Conservation (phyloP, 64 coral and sea anemone species). For the Porites australiensis region DNA sequence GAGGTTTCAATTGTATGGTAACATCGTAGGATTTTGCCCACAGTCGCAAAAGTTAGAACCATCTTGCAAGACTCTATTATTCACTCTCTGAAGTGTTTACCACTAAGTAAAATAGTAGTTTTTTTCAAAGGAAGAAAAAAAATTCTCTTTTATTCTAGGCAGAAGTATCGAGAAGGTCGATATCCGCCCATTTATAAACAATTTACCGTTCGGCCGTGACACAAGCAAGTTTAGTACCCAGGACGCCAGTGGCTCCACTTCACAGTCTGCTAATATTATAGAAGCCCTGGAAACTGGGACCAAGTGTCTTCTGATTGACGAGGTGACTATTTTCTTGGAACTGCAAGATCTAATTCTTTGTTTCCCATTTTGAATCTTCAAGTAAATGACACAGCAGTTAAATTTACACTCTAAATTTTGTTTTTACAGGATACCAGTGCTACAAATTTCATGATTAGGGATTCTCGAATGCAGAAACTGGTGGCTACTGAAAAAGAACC, state of each 20-base stretch:
- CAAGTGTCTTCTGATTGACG: conserved; percentile 83
- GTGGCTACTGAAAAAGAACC: conserved; percentile 79
- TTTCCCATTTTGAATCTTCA: too few species aligned
- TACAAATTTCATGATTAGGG: conserved; percentile 89
- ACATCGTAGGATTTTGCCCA: too few species aligned
- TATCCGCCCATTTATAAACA: conserved; percentile 87
- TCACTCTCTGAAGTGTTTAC: too few species aligned
- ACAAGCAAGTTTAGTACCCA: conserved; percentile 86
- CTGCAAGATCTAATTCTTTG: too few species aligned
- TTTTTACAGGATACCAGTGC: conserved; percentile 76
- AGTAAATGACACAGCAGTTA: too few species aligned
- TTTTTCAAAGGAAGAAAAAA: neutral
- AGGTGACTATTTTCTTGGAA: conserved; percentile 21
- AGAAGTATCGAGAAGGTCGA: conserved; percentile 79
- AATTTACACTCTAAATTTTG: neutral
- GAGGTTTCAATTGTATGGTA: too few species aligned
- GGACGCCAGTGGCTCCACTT: conserved; percentile 80
- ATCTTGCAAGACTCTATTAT: too few species aligned
- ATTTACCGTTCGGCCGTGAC: conserved; percentile 73
- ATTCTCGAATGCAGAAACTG: conserved; percentile 82
- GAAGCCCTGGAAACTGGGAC: conserved; percentile 73
- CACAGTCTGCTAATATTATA: conserved; percentile 82
- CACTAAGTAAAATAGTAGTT: too few species aligned
- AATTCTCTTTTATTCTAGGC: neutral
- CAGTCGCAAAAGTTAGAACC: too few species aligned